Evolutionary conservation across 2,113 vertebrate genomes (phyloP), one percentile per base, ranked within the genome.

Genomic region (Strigops habroptila): DNA sequence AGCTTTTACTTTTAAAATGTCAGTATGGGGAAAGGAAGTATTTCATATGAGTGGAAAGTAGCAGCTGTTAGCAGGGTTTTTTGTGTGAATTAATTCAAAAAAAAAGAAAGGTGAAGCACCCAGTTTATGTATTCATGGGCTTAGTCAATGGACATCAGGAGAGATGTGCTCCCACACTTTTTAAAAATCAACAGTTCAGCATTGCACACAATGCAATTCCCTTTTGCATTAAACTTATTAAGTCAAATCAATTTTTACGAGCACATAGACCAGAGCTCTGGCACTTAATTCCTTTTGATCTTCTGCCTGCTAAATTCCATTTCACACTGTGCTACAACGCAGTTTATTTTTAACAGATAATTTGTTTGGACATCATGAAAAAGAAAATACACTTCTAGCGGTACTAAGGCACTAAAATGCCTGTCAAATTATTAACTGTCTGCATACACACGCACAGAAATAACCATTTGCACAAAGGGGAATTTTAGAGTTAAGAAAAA

Each of bases 161-260:
- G 96, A 91, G 59, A 87, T 88, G 52, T 80, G 78, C 76, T 93
- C 82, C 64, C 37, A 78, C 41, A 83, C 75, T 90, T 94, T 63
- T 78, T 43, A 84, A 93, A 89, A 94, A 88, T 68, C 53, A 90
- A 88, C 87, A 67, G 90, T 51, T 96, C 90, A 85, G 82, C 80
- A 89, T 60, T 79, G 69, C 88, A 82, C 73, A 84, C 70, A 77
- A 86, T 83, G 63, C 51, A 96, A 86, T 89, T 96, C 80, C 60
- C 79, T 87, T 96, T 85, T 96, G 84, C 90, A 87, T 97, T 91
- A 88, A 95, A 96, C 86, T 94, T 97, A 96, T 46, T 96, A 97
- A 97, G 82, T 97, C 96, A 96, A 95, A 97, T 97, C 94, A 96
- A 14, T 97, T 98, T 95, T 97, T 96, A 94, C 1, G 2, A 96